Percentiles rank a stretch among this genome's conserved stretches.
These are phyloP conservation scores for Nebria salina DNA, from an alignment of 2,888 invertebrate species.

Conservation along the genomic window DNA sequence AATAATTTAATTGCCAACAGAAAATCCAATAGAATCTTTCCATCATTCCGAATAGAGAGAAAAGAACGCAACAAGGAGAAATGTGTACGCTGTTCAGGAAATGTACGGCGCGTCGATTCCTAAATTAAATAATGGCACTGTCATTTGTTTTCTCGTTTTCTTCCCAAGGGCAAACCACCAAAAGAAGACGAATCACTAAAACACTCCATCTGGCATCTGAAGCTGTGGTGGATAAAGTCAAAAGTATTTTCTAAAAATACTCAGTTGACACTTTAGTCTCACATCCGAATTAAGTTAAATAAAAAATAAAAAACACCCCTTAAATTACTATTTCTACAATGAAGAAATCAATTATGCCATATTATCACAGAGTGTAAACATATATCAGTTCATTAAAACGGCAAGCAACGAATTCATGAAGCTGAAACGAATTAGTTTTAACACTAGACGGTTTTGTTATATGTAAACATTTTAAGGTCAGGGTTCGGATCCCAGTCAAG, in stretches of 20 bases:
- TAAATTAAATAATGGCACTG: background rate
- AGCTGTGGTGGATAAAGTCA: background rate
- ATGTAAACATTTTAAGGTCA: background rate
- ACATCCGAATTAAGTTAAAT: background rate
- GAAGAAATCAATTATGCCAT: too few relatives aligned
- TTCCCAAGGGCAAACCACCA: background rate
- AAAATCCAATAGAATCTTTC: conserved; percentile 33
- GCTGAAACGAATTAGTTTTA: background rate
- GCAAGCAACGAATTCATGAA: background rate
- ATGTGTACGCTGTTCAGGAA: background rate
- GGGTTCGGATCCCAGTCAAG: background rate
- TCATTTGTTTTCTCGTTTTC: background rate
- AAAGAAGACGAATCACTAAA: background rate
- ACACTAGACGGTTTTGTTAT: background rate
- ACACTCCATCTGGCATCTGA: background rate
- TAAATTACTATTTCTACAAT: too few relatives aligned
- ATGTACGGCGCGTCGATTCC: background rate
- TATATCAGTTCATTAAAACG: background rate
- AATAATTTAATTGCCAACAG: conserved; percentile 33
- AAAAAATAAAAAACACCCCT: background rate
- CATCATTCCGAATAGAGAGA: background rate
- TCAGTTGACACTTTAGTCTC: background rate
- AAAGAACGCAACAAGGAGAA: background rate
- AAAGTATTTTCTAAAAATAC: background rate
- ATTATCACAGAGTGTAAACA: background rate